Evolutionary conservation across 2,113 vertebrate species (phyloP), one percentile per base, ranked within the genome.

Genomic region (Symphodus melops): DNA sequence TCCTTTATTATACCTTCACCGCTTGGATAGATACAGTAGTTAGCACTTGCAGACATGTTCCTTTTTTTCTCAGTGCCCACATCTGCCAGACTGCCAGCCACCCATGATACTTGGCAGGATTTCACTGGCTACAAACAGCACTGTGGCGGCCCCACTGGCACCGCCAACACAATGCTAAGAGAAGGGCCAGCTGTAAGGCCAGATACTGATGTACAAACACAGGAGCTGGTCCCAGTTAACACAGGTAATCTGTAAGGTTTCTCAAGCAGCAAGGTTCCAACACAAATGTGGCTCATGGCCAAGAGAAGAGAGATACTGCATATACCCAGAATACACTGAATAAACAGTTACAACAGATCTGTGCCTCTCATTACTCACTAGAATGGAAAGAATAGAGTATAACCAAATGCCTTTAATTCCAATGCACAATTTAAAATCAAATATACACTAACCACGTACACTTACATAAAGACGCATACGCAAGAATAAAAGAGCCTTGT

Each of bases 41-140:
- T 86, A 87, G 86, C 57, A 19, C 41, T 17, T 66, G 72, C 49
- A 85, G 84, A 84, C 80, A 73, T 54, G 56, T 81, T 67, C 41
- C 73, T 62, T 81, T 88, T 33, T 33, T 77, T 82, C 51, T 79
- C 75, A 25, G 28, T 79, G 76, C 82, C 72, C 52, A 78, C 77
- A 75, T 85, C 51, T 81, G 79, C 69, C 62, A 48, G 65, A 74
- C 77, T 69, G 79, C 77, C 82, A 88, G 70, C 75, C 78, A 75
- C 62, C 83, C 77, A 41, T 85, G 81, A 70, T 77, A 82, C 75
- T 88, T 91, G 89, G 88, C 87, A 90, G 83, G 37, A 59, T 76
- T 81, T 86, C 79, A 68, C 46, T 85, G 76, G 70, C 76, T 64
- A 12, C 62, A 64, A 61, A 64, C 55, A 82, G 64, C 46, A 28